phyloP scores from a whole-genome alignment of 2,113 vertebrate genomes.

The Ancistrus triradiatus region DNA sequence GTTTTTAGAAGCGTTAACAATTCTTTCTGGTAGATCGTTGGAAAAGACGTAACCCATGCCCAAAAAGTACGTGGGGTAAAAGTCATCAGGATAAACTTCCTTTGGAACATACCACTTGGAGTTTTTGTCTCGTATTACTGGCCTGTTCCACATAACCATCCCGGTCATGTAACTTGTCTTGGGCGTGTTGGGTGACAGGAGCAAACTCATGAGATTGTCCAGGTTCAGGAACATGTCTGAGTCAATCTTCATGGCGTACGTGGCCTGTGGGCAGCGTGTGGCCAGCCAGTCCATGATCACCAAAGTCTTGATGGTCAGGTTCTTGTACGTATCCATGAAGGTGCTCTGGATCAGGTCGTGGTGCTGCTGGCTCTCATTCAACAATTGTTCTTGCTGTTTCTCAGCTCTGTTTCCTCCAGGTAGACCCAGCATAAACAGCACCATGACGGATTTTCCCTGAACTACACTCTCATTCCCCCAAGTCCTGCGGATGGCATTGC shows the following conservation, averaged over 20 bases:
- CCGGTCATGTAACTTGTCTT: slow-evolving; percentile 85
- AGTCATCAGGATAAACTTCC: slow-evolving; percentile 77
- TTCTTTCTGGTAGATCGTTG: slow-evolving; percentile 82
- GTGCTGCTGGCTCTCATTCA: slow-evolving; percentile 59
- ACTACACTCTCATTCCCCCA: slow-evolving; percentile 63
- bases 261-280: slow-evolving; percentile 62
- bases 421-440: slow-evolving; percentile 63
- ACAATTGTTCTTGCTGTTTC: slow-evolving; percentile 35
- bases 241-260: slow-evolving; percentile 90
- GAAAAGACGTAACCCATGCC: slow-evolving; percentile 95
- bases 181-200: slow-evolving; percentile 75
- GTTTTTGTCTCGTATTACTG: slow-evolving; percentile 73
- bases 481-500: slow-evolving; percentile 65
- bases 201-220: slow-evolving; percentile 84
- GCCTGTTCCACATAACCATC: slow-evolving; percentile 79
- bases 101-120: slow-evolving; percentile 93
- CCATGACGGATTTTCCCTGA: slow-evolving; percentile 50
- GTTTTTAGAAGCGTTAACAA: slow-evolving; percentile 78
- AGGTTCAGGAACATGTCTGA: slow-evolving; percentile 93
- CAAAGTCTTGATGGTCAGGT: slow-evolving; percentile 74
- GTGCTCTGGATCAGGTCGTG: slow-evolving; percentile 72
- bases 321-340: slow-evolving; percentile 66
- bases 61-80: slow-evolving; percentile 83
- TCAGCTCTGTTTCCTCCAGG: not conserved
- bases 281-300: slow-evolving; percentile 77